Evolutionary conservation across 2,797 vertebrate species (phyloP).

Genomic region (Pyrocephalus nanus): DNA sequence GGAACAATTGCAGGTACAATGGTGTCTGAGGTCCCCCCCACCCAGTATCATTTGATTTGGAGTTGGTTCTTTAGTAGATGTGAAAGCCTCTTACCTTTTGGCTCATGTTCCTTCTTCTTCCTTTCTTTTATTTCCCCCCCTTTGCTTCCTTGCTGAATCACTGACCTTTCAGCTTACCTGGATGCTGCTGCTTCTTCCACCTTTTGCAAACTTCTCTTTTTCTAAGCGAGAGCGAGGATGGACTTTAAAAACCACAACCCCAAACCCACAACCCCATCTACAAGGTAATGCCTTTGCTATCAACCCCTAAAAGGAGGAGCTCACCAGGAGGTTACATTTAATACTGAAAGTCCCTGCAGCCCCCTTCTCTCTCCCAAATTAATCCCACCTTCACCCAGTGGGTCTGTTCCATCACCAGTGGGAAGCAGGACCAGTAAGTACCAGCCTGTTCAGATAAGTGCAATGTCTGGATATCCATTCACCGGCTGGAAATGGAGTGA

Average conservation of each 20-base stretch:
- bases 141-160: constrained; percentile 44
- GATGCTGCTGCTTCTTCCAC: constrained; percentile 64
- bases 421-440: neutral
- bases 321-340: neutral
- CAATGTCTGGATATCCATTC: neutral
- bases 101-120: constrained; percentile 45
- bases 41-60: neutral
- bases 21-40: neutral
- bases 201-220: constrained; percentile 61
- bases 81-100: constrained; percentile 10
- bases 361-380: neutral
- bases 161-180: constrained; percentile 48
- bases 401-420: neutral
- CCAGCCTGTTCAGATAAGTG: neutral
- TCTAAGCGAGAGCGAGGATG: constrained; percentile 48
- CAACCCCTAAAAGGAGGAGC: neutral
- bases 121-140: neutral
- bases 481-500: neutral
- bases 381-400: neutral
- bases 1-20: neutral
- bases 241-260: constrained; percentile 17
- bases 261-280: neutral
- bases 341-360: neutral
- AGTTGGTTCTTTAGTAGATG: neutral
- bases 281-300: constrained; percentile 63